Conservation (phyloP, 2,113 vertebrate genomes). For the Holacanthus passer region DNA sequence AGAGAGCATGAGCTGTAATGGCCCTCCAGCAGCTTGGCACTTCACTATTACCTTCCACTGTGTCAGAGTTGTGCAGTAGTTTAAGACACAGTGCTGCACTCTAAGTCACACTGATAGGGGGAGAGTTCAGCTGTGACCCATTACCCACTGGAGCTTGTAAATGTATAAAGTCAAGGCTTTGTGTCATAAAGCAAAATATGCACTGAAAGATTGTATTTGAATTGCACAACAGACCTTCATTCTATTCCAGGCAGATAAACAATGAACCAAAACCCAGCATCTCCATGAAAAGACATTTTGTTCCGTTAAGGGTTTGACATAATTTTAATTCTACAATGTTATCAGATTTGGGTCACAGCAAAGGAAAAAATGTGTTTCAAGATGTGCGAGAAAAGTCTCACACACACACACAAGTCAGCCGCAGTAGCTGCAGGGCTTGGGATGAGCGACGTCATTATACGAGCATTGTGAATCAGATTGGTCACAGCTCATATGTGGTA, state of each 20-base stretch:
- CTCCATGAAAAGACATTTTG: conserved; percentile 5
- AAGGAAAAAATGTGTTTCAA: conserved; percentile 33
- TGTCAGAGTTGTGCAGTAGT: conserved; percentile 29
- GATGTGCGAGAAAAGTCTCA: conserved; percentile 48
- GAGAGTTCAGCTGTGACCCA: conserved; percentile 1
- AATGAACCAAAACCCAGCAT: background rate
- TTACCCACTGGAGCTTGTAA: background rate
- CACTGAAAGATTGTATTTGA: background rate
- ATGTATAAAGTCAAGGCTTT: background rate
- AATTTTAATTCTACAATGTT: conserved; percentile 20
- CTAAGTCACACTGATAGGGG: conserved; percentile 6
- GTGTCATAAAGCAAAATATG: conserved; percentile 1
- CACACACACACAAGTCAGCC: conserved; percentile 33
- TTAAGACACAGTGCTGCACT: conserved; percentile 21
- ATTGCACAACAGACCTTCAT: background rate
- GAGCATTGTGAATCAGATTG: conserved; percentile 62
- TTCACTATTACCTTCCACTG: conserved; percentile 42
- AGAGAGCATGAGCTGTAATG: conserved; percentile 50
- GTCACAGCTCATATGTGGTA: conserved; percentile 63
- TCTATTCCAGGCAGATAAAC: background rate
- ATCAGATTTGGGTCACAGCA: conserved; percentile 47
- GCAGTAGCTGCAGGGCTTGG: conserved; percentile 49
- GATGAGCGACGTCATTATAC: conserved; percentile 64
- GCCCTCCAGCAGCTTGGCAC: conserved; percentile 34
- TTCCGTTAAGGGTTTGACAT: conserved; percentile 17